Evolutionary conservation across 2,797 vertebrate genomes (phyloP).

Genomic region (Psittacula echo): DNA sequence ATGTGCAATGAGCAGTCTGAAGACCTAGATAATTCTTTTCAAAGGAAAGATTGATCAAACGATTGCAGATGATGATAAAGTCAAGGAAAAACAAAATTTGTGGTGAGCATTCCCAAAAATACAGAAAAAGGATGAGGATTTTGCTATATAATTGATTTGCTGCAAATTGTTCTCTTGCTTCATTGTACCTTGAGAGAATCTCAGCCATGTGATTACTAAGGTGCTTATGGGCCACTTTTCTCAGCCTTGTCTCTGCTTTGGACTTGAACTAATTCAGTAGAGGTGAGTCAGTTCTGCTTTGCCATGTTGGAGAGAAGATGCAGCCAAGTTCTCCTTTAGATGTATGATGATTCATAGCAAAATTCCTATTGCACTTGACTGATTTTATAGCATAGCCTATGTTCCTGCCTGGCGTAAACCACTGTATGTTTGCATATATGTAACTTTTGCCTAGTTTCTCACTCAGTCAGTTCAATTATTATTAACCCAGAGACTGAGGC

Average conservation of each 20-base stretch:
- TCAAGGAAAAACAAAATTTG: not conserved
- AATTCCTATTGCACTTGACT: not conserved
- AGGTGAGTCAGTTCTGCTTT: slow-evolving; percentile 11
- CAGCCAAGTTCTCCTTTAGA: not conserved
- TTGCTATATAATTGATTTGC: not conserved
- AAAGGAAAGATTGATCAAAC: not conserved
- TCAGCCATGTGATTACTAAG: not conserved
- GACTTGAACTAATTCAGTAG: not conserved
- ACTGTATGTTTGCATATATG: not conserved
- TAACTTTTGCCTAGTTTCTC: not conserved
- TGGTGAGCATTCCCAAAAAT: not conserved
- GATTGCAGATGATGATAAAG: not conserved
- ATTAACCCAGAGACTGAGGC: not conserved
- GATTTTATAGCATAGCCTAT: not conserved
- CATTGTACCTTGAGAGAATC: not conserved
- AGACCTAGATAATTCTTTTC: not conserved
- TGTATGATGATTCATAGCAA: not conserved
- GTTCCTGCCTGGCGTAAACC: not conserved
- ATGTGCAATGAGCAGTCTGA: not conserved
- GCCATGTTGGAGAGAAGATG: not conserved
- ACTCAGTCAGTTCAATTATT: not conserved
- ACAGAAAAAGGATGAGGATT: not conserved
- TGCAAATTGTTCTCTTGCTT: not conserved
- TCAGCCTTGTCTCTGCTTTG: not conserved
- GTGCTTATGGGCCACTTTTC: slow-evolving; percentile 8